Base-by-base conservation (phyloP, 2,797 vertebrate species). In the Myotis myotis region DNA sequence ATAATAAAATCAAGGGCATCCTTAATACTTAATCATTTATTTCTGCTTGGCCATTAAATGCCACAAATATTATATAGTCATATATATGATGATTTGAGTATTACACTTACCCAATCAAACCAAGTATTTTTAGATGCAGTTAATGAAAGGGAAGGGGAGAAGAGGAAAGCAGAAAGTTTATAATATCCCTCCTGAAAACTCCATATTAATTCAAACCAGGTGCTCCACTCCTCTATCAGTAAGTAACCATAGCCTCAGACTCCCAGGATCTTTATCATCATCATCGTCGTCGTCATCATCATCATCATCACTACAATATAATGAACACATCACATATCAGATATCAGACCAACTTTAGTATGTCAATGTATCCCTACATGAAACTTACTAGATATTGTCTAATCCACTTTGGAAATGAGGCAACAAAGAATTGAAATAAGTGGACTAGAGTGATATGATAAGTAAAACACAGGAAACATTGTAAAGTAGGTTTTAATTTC, bases 401-500 rank as follows among this genome's bases (percentile, higher is more conserved):
- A 80, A 62, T 23, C 20, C 15, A 36, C 30, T 79, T 87, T 79
- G 47, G 71, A 71, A 68, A 83, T 55, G 47, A 90, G 41, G 25
- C 64, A 75, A 66, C 10, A 71, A 62, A 78, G 23, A 94, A 66
- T 75, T 91, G 87, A 51, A 84, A 89, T 55, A 89, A 79, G 20
- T 66, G 15, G 3, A 36, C 79, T 36, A 62, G 57, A 49, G 44
- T 60, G 62, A 41, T n/a, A 71, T 66, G n/a, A 79, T 25, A 53
- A 72, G 16, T 64, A 57, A 84, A 92, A 71, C 38, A 79, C 64
- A 78, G 20, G 22, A 91, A 95, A 83, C 8, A 82, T 5, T 93
- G 2, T 72, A 93, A 76, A 83, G 64, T 38, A 82, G 7, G 1
- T 60, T 80, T 81, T 78, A 66, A 71, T 19, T 86, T 91, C 38